A percentile compares a stretch with the other conserved stretches of the same genome.
Evolutionary conservation across 2,888 invertebrate genomes (phyloP).

Genomic region (Dysmachus trigonus): DNA sequence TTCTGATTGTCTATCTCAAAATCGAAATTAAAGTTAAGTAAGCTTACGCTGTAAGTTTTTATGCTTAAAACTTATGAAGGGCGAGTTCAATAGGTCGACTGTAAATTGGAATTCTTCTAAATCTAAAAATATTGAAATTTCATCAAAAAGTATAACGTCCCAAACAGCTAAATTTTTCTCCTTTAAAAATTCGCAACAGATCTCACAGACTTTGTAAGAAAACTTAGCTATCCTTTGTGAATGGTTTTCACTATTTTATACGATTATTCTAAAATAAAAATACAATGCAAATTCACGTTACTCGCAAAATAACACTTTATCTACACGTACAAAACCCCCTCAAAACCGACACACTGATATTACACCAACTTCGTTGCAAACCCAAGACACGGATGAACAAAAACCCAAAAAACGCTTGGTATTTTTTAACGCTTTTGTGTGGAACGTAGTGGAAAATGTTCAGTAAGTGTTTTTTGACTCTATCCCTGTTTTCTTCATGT

Average conservation of each 20-base stretch:
- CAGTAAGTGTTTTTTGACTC: neutral
- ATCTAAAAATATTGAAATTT: too few relatives aligned
- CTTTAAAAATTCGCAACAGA: neutral
- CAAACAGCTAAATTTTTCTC: too few relatives aligned
- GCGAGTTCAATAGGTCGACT: too few relatives aligned
- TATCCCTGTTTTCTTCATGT: neutral
- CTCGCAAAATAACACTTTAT: neutral
- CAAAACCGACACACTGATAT: neutral
- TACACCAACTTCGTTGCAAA: neutral
- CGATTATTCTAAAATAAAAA: neutral
- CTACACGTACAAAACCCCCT: neutral
- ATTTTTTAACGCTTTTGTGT: neutral
- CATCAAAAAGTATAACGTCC: neutral
- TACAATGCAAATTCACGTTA: conserved; percentile 2
- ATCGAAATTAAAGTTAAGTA: too few relatives aligned
- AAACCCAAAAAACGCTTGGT: neutral
- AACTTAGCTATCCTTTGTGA: neutral
- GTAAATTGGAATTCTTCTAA: too few relatives aligned
- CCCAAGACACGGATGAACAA: neutral
- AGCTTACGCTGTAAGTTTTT: too few relatives aligned
- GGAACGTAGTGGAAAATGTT: neutral
- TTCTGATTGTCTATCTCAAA: too few relatives aligned
- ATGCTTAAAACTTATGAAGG: too few relatives aligned
- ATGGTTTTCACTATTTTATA: neutral
- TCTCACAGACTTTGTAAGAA: neutral